phyloP scores from a whole-genome alignment of 2,888 invertebrate genomes.

The Cryptocephalus moraei region DNA sequence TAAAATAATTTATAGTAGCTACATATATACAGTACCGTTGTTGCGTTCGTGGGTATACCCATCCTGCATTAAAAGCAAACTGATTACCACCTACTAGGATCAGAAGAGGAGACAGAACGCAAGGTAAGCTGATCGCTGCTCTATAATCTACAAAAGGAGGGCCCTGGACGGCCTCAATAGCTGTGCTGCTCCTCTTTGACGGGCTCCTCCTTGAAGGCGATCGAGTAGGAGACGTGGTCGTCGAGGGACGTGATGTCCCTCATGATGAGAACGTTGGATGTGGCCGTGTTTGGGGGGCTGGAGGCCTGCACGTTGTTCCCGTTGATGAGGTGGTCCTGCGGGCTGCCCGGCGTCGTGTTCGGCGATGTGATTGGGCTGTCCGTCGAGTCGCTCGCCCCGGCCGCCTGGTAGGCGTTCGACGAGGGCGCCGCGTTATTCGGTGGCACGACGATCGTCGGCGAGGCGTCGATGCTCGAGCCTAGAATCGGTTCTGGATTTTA shows the following conservation, averaged over 20 bases:
- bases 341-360: slow-evolving; percentile 34
- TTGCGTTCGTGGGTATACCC: too few relatives aligned
- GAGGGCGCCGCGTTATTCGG: slow-evolving; percentile 13
- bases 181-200: slow-evolving; percentile 40
- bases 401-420: slow-evolving; percentile 38
- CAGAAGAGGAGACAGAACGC: too few relatives aligned
- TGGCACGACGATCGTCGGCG: slow-evolving; percentile 31
- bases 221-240: slow-evolving; percentile 27
- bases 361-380: slow-evolving; percentile 45
- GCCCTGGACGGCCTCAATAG: slow-evolving; percentile 18
- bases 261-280: slow-evolving; percentile 38
- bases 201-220: slow-evolving; percentile 46
- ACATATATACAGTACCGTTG: too few relatives aligned
- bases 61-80: too few relatives aligned
- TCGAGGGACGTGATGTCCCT: slow-evolving; percentile 39
- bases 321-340: slow-evolving; percentile 36
- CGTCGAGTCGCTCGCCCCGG: slow-evolving; percentile 41
- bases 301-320: slow-evolving; percentile 23
- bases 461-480: slow-evolving; percentile 41
- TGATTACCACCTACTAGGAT: too few relatives aligned
- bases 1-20: too few relatives aligned
- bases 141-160: too few relatives aligned
- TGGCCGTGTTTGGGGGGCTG: slow-evolving; percentile 33
- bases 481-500: slow-evolving; percentile 26
- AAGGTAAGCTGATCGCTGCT: too few relatives aligned